phyloP scores from a whole-genome alignment of 2,797 vertebrate genomes.

The Alectoris magna region DNA sequence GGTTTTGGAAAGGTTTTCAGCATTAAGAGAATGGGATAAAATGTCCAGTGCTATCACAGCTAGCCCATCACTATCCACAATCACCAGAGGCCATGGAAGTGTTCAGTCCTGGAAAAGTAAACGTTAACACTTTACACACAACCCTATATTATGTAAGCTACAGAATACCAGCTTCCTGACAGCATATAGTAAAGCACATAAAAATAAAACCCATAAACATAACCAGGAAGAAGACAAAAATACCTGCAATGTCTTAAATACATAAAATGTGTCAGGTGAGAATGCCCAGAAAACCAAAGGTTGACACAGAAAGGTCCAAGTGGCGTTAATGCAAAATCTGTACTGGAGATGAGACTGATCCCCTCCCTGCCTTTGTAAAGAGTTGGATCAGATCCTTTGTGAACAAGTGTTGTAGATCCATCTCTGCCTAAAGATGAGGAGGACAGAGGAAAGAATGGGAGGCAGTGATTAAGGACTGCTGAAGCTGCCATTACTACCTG shows the following conservation, averaged over 20 bases:
- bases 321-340: not conserved
- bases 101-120: not conserved
- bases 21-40: not conserved
- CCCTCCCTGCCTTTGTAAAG: not conserved
- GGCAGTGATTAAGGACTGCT: not conserved
- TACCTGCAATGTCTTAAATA: not conserved
- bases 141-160: rapidly evolving
- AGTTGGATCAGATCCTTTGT: not conserved
- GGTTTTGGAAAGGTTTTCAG: not conserved
- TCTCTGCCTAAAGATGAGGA: not conserved
- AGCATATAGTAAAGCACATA: not conserved
- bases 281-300: not conserved
- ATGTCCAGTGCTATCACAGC: not conserved
- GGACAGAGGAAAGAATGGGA: not conserved
- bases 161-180: not conserved
- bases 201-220: rapidly evolving
- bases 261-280: rapidly evolving
- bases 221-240: not conserved
- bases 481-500: not conserved
- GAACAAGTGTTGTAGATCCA: not conserved
- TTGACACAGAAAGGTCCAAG: rapidly evolving
- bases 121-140: not conserved
- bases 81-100: not conserved
- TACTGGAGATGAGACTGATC: not conserved
- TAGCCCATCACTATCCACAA: not conserved